Evolutionary conservation across 2,113 vertebrate species (phyloP), one percentile per base, ranked within the genome.

Genomic region (Martes martes): DNA sequence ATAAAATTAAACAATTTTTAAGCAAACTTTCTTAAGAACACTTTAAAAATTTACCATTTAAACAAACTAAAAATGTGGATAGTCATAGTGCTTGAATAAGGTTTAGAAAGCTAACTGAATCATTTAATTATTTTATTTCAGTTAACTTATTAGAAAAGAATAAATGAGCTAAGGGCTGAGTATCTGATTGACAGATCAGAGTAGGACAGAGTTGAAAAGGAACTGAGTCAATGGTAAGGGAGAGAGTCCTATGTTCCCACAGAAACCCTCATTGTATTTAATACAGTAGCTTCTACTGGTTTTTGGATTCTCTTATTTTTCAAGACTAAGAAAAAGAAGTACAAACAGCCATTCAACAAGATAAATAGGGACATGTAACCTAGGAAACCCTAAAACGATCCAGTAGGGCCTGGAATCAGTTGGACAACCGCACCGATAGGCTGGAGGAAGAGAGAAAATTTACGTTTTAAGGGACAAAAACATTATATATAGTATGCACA

Each of bases 111-210:
- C 10, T 87, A 97, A 76, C 13, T 55, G 59, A 82, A 94, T 76
- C 31, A 93, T 84, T 71, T 96, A 73, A 89, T 93, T 73, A 73
- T 87, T 90, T 87, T 63, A 80, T 91, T 74, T 87, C 59, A 83
- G 71, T 91, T 73, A 96, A 83, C 19, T 96, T 80, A 91, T 57
- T 89, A 93, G 52, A 79, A 92, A 93, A 96, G 39, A 78, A 78
- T 69, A 95, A 96, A 65, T 73, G n/a, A 93, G 57, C 36, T 86
- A 57, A 52, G 7, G 19, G 79, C 7, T 92, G 23, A 7, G 4
- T 4, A 82, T 78, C 33, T 91, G 73, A 85, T 23, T 95, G 69
- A 79, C 61, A 84, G 50, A 71, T 81, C 16, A 36, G 61, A 95
- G 28, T 52, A 61, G 67, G 8, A 55, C 59, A 83, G 39, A 87